Conservation (phyloP, 2,888 invertebrate genomes). For the Drosophila anceps region DNA sequence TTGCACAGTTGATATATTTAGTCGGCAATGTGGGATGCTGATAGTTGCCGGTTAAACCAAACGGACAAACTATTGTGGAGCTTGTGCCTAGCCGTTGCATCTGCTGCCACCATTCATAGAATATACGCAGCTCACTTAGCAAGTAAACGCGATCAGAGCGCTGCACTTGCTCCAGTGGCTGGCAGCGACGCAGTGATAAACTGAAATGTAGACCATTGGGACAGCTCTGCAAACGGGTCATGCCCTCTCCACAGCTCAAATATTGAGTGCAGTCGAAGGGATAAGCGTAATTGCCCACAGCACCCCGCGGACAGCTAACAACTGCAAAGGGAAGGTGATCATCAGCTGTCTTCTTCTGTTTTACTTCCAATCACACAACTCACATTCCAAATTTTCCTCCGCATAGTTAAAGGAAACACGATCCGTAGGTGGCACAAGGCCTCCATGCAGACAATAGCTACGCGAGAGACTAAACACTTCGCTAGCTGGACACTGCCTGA, state of each 20-base stretch:
- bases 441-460: slow-evolving; percentile 44
- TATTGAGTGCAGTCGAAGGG: slow-evolving; percentile 88
- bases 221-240: slow-evolving; percentile 87
- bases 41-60: slow-evolving; percentile 53
- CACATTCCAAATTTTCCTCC: slow-evolving; percentile 39
- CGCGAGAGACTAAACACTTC: slow-evolving; percentile 65
- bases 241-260: slow-evolving; percentile 88
- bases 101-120: slow-evolving; percentile 62
- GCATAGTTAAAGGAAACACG: slow-evolving; percentile 23
- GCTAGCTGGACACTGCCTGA: slow-evolving; percentile 42
- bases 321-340: slow-evolving; percentile 41
- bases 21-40: slow-evolving; percentile 86
- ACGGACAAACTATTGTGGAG: slow-evolving; percentile 46
- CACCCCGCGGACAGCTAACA: slow-evolving; percentile 85
- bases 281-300: slow-evolving; percentile 87
- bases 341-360: not conserved
- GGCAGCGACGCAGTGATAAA: slow-evolving; percentile 59
- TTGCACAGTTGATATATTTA: slow-evolving; percentile 88
- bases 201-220: slow-evolving; percentile 88
- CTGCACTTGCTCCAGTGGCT: slow-evolving; percentile 54
- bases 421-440: slow-evolving; percentile 50
- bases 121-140: slow-evolving; percentile 40
- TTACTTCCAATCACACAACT: slow-evolving; percentile 30
- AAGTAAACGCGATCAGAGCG: slow-evolving; percentile 59
- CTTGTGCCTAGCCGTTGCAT: slow-evolving; percentile 7